Conservation (phyloP, 2,888 invertebrate genomes). For the Metallyticus violacea region DNA sequence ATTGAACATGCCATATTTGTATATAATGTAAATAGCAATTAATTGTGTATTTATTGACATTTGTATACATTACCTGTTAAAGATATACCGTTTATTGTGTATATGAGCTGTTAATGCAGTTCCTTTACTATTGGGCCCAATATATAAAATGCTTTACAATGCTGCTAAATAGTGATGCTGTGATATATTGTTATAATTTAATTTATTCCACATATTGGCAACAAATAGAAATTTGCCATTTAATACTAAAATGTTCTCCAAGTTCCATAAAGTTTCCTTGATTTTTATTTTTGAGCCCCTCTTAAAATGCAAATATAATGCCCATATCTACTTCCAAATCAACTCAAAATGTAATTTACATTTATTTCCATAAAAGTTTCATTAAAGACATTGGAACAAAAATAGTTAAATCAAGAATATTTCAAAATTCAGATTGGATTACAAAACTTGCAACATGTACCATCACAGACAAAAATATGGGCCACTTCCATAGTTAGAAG, state of each 20-base stretch:
- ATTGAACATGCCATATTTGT: slow-evolving; percentile 5
- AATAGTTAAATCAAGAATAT: no score
- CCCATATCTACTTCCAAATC: no score
- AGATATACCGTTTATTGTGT: not conserved
- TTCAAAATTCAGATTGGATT: no score
- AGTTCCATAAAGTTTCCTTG: not conserved
- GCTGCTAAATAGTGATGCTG: not conserved
- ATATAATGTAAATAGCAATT: slow-evolving; percentile 14
- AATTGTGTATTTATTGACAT: slow-evolving; percentile 2
- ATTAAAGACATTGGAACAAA: no score
- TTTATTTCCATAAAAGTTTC: no score
- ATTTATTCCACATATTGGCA: not conserved
- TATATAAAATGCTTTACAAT: not conserved
- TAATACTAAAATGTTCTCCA: not conserved
- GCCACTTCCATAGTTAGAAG: no score
- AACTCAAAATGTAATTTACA: no score
- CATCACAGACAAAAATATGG: no score
- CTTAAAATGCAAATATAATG: no score
- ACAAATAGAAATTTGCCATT: not conserved
- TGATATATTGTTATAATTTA: not conserved
- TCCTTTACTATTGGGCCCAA: not conserved
- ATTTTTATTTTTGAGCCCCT: no score
- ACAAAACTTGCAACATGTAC: no score
- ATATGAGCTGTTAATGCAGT: not conserved
- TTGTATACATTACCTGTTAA: slow-evolving; percentile 13